Percentiles rank a stretch among this genome's conserved stretches.
These are phyloP conservation scores for Danionella dracula DNA, from an alignment of 2,797 vertebrate genomes.

Conservation along the genomic window DNA sequence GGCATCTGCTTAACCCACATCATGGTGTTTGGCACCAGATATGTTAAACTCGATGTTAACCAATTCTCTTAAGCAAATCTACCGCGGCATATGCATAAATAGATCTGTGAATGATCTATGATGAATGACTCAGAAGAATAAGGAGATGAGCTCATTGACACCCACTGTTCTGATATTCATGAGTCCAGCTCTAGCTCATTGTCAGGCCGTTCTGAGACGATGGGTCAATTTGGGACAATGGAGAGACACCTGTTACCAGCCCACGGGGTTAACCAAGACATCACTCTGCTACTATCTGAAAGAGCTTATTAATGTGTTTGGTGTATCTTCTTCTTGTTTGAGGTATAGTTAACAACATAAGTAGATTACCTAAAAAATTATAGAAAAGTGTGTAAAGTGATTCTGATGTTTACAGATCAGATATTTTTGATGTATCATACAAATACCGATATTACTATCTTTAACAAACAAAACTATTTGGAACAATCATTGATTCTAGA, in stretches of 20 bases:
- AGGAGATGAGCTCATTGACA: constrained; percentile 23
- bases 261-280: constrained; percentile 5
- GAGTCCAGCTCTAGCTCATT: constrained; percentile 10
- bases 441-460: no score
- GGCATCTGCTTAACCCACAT: not conserved
- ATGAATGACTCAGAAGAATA: constrained; percentile 26
- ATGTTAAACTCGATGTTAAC: constrained; percentile 10
- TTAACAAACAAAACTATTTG: no score
- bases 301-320: no score
- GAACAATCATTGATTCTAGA: no score
- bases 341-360: no score
- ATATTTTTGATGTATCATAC: no score
- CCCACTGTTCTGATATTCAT: constrained; percentile 37
- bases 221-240: constrained; percentile 34
- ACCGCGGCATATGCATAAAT: constrained; percentile 3
- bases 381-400: no score
- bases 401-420: no score
- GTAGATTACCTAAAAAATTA: no score
- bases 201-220: constrained; percentile 23
- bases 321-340: no score
- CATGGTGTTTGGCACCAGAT: constrained; percentile 1
- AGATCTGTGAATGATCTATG: constrained; percentile 22
- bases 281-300: not conserved
- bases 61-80: not conserved
- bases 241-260: constrained; percentile 37